Evolutionary conservation across 2,888 invertebrate species (phyloP), one percentile per base, ranked within the genome.

Genomic region (Pilophorus perplexus): DNA sequence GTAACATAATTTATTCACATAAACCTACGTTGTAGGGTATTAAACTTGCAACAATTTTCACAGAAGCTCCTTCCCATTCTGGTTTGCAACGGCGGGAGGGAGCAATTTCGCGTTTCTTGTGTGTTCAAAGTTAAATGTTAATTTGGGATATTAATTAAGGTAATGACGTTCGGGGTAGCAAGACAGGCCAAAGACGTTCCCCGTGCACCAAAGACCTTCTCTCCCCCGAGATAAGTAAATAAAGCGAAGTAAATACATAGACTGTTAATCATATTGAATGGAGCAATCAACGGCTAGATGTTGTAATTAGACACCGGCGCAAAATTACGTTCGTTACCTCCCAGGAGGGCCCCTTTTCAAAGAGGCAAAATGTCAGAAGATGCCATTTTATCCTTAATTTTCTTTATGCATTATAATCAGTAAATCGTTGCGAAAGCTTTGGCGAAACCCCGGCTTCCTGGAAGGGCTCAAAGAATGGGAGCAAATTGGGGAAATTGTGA

Each of bases 101-200:
- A n/a, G 46, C 48, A 59, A 59, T 59, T 59, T 59, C 59, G 59
- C 38, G 42, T 23, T 40, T 55, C 59, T 62, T 59, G 46, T 48
- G 62, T 46, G 25, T 23, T n/a, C 46, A 20, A 5, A 33, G 46
- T 33, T 62, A 62, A 62, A 62, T 62, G 62, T 62, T 65, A 65
- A 65, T 65, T 65, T 27, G 64, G 64, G 54, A 54, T 65, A 65
- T 65, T 65, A 65, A 65, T 65, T 54, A 65, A 44, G 54, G 54
- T 65, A 65, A 65, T 54, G 40, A 65, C 64, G 64, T 65, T 25
- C 27, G 54, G 23, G 27, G 44, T 42, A 3, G 38, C 23, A 40
- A 55, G 16, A 16, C n/a, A 52, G 55, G n/a, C 44, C 16, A 44
- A 60, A 42, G 28, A 16, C 12, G 42, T 25, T 37, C n/a, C n/a